These are phyloP conservation scores for Ceriagrion tenellum DNA, from an alignment of 2,888 invertebrate species.

Conservation along the genomic window DNA sequence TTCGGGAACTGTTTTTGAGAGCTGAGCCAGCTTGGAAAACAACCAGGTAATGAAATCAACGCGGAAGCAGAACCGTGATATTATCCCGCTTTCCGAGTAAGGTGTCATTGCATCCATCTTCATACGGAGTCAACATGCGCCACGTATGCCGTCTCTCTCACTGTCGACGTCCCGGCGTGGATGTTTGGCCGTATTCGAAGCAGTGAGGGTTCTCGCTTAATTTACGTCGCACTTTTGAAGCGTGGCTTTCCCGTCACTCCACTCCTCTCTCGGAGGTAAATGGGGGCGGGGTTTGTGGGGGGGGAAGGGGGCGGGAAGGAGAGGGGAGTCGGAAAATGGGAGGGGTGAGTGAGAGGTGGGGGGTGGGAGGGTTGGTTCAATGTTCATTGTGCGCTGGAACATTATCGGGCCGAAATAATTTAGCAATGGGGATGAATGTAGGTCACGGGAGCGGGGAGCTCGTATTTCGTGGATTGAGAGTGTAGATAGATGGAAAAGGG, in stretches of 20 bases:
- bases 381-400: constrained; percentile 21
- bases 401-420: constrained; percentile 39
- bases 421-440: constrained; percentile 29
- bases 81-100: background rate
- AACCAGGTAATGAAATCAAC: background rate
- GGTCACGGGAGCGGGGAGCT: background rate
- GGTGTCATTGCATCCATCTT: background rate
- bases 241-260: background rate
- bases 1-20: no score
- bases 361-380: background rate
- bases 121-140: background rate
- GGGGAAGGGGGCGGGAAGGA: background rate
- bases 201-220: background rate
- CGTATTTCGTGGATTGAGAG: constrained; percentile 4
- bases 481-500: background rate
- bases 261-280: background rate
- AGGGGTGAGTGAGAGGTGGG: background rate
- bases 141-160: background rate
- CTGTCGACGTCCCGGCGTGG: background rate
- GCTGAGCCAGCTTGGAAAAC: background rate
- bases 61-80: background rate
- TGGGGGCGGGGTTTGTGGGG: background rate
- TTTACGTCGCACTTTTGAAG: constrained; percentile 19
- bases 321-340: background rate
- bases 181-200: background rate